Base-by-base conservation (phyloP, 2,113 vertebrate species). In the Atlantisia rogersi region DNA sequence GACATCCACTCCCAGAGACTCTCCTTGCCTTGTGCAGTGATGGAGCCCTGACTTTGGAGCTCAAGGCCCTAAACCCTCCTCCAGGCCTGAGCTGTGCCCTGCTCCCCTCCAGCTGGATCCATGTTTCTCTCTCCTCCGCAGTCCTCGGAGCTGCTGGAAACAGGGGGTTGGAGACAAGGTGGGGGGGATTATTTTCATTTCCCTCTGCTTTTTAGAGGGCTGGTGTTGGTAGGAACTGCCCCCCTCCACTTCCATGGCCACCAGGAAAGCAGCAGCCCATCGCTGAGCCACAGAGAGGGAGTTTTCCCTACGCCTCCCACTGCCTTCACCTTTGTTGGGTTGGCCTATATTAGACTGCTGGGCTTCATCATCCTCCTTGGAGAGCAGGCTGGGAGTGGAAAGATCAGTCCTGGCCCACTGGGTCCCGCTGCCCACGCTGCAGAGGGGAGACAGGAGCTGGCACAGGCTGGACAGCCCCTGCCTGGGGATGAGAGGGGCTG, bases 1-100 rank as follows among this genome's bases (percentile, higher is more conserved):
- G 46, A 69, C 67, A 59, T 37, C 79, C 59, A 75, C 83, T 86
- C 83, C 87, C 50, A 77, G 96, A 90, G 89, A 95, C 94, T 92
- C 64, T 46, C 80, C 91, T 69, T 86, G 42, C 92, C 78, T 63
- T 1, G 0, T 73, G 69, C 1, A 4, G 69, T 44, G 86, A 86
- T 71, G 91, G 60, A 79, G 42, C 85, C 35, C 52, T 84, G 91
- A 50, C 56, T 91, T 77, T 80, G 76, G 80, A 88, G 78, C 86
- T 86, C 55, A 64, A 63, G 39, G 70, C 62, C 82, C 42, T 89
- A 82, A 93, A 87, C 92, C 90, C 89, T 92, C 88, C 84, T 8
- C 63, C 79, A 92, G 76, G 37, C 91, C 83, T 35, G 53, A 90
- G 87, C 85, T 1, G 0, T 92, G 93, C 88, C 90, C 86, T 39